Percentiles rank a stretch among this genome's conserved stretches.
phyloP scores from a whole-genome alignment of 2,797 vertebrate genomes.

The Rhodeus uyekii region DNA sequence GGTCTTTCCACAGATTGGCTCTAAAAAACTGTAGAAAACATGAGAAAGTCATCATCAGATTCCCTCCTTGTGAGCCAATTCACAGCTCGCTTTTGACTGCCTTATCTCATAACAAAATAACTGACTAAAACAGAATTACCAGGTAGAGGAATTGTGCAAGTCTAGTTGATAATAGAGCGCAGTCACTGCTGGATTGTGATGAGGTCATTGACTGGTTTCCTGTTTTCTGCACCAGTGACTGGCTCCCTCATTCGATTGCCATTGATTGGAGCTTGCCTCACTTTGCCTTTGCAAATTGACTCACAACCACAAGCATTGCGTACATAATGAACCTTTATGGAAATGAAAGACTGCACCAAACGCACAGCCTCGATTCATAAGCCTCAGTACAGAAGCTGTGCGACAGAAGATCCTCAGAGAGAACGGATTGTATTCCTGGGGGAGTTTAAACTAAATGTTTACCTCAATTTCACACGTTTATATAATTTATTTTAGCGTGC shows the following conservation, averaged over 20 bases:
- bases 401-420: background rate
- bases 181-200: conserved; percentile 11
- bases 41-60: no score
- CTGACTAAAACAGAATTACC: conserved; percentile 3
- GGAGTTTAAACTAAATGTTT: background rate
- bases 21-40: background rate
- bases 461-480: background rate
- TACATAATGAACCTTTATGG: conserved; percentile 47
- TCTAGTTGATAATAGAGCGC: conserved; percentile 22
- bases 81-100: background rate
- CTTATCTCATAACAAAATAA: background rate
- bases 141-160: background rate
- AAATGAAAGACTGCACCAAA: conserved; percentile 48
- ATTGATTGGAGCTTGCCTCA: conserved; percentile 66
- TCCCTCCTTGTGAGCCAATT: background rate
- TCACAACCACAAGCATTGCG: conserved; percentile 7
- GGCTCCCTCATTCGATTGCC: conserved; percentile 65
- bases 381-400: conserved; percentile 34
- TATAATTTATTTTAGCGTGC: background rate
- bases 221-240: conserved; percentile 52
- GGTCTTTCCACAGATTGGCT: background rate
- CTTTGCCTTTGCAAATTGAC: conserved; percentile 16
- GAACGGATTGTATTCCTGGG: background rate
- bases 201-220: conserved; percentile 58
- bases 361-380: conserved; percentile 6